Base-by-base conservation (phyloP, 2,888 invertebrate species). In the Pasiphila rectangulata region DNA sequence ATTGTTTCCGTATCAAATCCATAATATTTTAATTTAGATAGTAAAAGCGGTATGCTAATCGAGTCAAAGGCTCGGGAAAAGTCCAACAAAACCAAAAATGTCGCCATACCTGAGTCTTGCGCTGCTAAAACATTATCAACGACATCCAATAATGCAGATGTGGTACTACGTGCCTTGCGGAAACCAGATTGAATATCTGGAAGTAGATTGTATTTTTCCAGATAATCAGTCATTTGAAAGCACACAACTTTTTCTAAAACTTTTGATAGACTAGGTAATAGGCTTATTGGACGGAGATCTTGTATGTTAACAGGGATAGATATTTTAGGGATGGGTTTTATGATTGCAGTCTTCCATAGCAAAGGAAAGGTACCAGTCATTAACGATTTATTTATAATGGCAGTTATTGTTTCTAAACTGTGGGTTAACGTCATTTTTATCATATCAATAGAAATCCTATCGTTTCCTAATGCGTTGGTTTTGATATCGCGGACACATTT, bases 51-150 rank as follows among this genome's bases (percentile, higher is more conserved):
- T 1, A 10, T 38, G 12, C 19, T 38, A n/a, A 38, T 38, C 0
- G 17, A 25, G 3, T 38, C 38, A 7, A 38, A 38, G 0, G 38
- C 38, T 0, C 38, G 38, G 0, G 57, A 56, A 21, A 43, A 59
- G 27, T 59, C 59, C 0, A 59, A 35, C 6, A 61, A 7, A 1
- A 43, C 39, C 1, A 61, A 9, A 0, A 55, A 27, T 1, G 54
- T 50, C 0, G 48, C 51, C 29, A 44, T 15, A 0, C 57, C 55
- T 0, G 3, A 4, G 16, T 61, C 59, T 2, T 42, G 49, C 0
- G 54, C 58, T 0, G 25, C 34, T 0, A 59, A 10, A 0, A 59
- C 42, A 23, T 54, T 46, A 4, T 49, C 58, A 6, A 7, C 7
- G 3, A 21, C 21, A 6, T 21, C 21, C 1, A 21, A 6, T 7